phyloP scores from a whole-genome alignment of 2,797 vertebrate species.

The Petrocephalus sullivani region DNA sequence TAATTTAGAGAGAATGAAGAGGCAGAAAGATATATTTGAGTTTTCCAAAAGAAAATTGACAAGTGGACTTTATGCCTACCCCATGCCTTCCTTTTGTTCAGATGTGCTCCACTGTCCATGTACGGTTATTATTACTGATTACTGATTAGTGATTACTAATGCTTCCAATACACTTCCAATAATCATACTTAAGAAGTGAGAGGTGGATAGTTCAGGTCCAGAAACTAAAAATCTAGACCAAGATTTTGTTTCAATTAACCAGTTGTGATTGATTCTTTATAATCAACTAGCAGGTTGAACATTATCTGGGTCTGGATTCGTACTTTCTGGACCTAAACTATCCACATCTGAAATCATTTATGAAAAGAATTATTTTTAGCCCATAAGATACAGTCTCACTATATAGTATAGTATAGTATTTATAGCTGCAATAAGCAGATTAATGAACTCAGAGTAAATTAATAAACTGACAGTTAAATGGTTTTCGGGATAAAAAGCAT shows the following conservation, averaged over 20 bases:
- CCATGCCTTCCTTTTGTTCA: background rate
- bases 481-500: background rate
- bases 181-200: background rate
- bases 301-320: background rate
- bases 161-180: background rate
- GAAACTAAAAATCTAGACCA: background rate
- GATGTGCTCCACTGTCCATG: background rate
- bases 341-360: background rate
- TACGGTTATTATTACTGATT: background rate
- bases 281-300: no score
- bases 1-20: background rate
- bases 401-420: background rate
- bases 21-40: background rate
- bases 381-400: background rate
- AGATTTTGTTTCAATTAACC: background rate
- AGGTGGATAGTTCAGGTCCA: background rate
- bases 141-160: background rate
- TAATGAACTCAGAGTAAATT: background rate
- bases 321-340: background rate
- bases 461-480: background rate
- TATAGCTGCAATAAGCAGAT: background rate
- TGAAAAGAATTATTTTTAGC: background rate
- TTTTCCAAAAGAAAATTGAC: background rate
- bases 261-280: no score
- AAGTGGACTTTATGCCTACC: background rate